phyloP scores from a whole-genome alignment of 2,888 invertebrate genomes.

The Caenorhabditis macrosperma region DNA sequence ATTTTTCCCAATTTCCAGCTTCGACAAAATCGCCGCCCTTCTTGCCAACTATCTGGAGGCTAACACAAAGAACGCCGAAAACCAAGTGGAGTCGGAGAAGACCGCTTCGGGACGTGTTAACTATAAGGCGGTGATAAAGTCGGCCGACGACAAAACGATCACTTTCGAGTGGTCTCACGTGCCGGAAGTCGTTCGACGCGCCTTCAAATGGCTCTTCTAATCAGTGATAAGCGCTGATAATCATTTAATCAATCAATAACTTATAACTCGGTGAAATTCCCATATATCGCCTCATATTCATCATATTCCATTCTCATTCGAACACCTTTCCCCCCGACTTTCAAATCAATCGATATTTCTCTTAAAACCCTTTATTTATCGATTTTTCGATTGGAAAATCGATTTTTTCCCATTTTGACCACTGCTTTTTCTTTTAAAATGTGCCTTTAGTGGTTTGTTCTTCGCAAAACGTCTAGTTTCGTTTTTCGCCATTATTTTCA shows the following conservation, averaged over 20 bases:
- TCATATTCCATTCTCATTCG: not conserved
- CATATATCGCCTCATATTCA: constrained; percentile 1
- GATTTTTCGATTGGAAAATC: not conserved
- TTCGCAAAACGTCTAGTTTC: not conserved
- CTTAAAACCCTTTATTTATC: constrained; percentile 19
- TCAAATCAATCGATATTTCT: constrained; percentile 26
- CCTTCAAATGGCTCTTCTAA: constrained; percentile 76
- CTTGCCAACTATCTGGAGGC: constrained; percentile 74
- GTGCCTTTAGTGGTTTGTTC: constrained; percentile 37
- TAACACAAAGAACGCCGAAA: constrained; percentile 63
- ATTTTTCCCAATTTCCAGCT: too few relatives aligned
- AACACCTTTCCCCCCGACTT: constrained; percentile 4
- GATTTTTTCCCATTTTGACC: constrained; percentile 9
- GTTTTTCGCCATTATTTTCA: not conserved
- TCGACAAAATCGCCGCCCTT: constrained; percentile 74
- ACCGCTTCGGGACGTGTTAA: constrained; percentile 47
- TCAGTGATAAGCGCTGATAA: too few relatives aligned
- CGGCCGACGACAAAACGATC: constrained; percentile 70
- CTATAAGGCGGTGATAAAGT: constrained; percentile 70
- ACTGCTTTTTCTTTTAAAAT: not conserved
- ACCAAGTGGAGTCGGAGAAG: constrained; percentile 48
- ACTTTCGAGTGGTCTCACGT: constrained; percentile 75
- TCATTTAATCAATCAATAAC: not conserved
- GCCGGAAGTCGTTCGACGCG: constrained; percentile 69
- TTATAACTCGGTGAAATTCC: not conserved